Evolutionary conservation across 2,797 vertebrate genomes (phyloP), one percentile per base, ranked within the genome.

Genomic region (Tenualosa thibaudeaui): DNA sequence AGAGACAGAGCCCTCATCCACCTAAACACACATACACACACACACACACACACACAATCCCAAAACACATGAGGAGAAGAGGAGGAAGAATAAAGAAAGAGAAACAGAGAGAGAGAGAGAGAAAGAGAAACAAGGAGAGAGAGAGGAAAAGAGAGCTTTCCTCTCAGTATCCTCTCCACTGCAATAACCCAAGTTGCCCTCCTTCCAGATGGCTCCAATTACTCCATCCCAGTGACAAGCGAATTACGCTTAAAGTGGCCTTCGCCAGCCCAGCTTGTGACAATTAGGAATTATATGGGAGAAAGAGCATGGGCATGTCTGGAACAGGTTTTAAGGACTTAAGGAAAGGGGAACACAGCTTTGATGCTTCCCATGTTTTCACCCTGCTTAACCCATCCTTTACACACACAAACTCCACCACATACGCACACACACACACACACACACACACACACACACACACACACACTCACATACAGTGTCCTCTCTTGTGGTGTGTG

Each of bases 1-100:
- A 12, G 26, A 71, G 65, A 12, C 65, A 31, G 31, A 31, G 85
- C 88, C 88, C 50, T n/a, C 56, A 78, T 84, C 81, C 10, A 5
- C 31, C 37, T 3, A 12, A 24, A 17, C 65, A 3, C 13, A 31
- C 26, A 13, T 26, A 31, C 10, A 26, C 65, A 3, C 31, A 31
- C 13, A 17, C 68, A 12, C 17, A 13, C 68, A 37, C 65, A 13
- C 10, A 24, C 24, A 5, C 26, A 26, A 13, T 22, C 37, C 15
- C 37, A 71, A 37, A 31, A 71, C 65, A 26, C 31, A 40, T 1
- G 37, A 43, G 17, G n/a, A 6, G 56, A 60, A 60, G 56, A 60
- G 56, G 19, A n/a, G 26, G 26, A 71, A 62, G 60, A 37, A 71
- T 22, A 31, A 71, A 71, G 65, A 5, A n/a, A 51, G 56, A 60